Evolutionary conservation across 2,797 vertebrate genomes (phyloP), one percentile per base, ranked within the genome.

Genomic region (Tapera naevia): DNA sequence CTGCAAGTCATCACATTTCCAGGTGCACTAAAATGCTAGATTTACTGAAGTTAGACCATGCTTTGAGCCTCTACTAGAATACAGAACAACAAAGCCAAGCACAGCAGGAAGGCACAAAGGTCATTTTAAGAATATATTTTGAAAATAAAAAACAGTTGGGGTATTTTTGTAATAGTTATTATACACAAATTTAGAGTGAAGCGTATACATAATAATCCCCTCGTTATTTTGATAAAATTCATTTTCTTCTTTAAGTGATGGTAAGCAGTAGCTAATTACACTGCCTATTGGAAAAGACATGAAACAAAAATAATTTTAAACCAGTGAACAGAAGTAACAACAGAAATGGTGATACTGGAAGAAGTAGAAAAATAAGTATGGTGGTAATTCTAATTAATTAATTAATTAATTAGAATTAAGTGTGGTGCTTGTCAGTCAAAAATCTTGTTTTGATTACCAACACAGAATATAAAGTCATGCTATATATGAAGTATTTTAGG

Each of bases 1-100:
- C 33, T 96, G 96, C 92, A 97, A 98, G 95, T 98, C 97, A 98
- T 98, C 97, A 97, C 90, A 97, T 98, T 97, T 96, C 97, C 97
- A 98, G 97, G 97, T 97, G 96, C 96, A 94, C 95, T 94, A 93
- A 97, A 95, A 92, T 96, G 95, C 94, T 84, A 62, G 51, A 89
- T 96, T 95, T 91, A 85, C 67, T 94, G 17, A 87, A 89, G 62
- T 78, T 57, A 80, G 13, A 92, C 64, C 74, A 95, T 93, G 94
- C 94, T 98, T 97, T 97, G 95, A 97, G 97, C 72, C 82, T 81
- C 87, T 97, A 97, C 95, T 97, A 98, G 65, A 70, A 96, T 60
- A 71, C 22, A 61, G 94, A 95, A 93, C 84, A 97, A 97, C 4
- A 80, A 86, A 89, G 86, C 93, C 98, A 98, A 98, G 95, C 96